Conservation (phyloP, 2,113 vertebrate genomes). For the human (Homo sapiens) region DNA sequence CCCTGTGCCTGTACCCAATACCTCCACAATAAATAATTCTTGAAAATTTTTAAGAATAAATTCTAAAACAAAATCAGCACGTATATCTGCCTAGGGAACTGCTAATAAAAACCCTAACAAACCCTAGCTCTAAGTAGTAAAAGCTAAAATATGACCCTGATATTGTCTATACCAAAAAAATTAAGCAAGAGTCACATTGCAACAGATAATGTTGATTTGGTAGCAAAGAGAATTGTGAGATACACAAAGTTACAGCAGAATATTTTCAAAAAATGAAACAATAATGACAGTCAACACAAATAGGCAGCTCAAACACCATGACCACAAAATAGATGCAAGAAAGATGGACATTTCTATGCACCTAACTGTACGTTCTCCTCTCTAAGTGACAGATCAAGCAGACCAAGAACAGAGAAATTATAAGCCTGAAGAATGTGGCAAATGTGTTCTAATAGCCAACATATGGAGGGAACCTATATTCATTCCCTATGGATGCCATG, state of each 20-base stretch:
- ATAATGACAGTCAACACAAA: not conserved
- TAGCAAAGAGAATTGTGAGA: not conserved
- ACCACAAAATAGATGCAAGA: not conserved
- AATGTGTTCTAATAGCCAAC: not conserved
- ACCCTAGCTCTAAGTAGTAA: not conserved
- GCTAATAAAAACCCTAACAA: not conserved
- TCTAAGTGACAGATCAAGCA: not conserved
- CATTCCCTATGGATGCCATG: not conserved
- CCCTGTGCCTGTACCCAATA: not conserved
- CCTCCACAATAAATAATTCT: not conserved
- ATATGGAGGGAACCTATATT: not conserved
- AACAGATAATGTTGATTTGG: not conserved
- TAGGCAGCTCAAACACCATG: not conserved
- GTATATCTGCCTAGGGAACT: not conserved
- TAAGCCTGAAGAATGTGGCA: not conserved
- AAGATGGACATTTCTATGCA: not conserved
- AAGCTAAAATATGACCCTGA: not conserved
- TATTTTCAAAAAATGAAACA: not conserved
- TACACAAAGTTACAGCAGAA: not conserved
- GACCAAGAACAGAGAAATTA: not conserved
- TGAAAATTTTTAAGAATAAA: not conserved
- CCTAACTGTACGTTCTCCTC: not conserved
- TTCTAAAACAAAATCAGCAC: constrained; percentile 11
- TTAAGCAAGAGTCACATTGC: not conserved
- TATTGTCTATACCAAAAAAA: not conserved